phyloP scores from a whole-genome alignment of 1,140 invertebrate genomes.

The Drosophila cardini region DNA sequence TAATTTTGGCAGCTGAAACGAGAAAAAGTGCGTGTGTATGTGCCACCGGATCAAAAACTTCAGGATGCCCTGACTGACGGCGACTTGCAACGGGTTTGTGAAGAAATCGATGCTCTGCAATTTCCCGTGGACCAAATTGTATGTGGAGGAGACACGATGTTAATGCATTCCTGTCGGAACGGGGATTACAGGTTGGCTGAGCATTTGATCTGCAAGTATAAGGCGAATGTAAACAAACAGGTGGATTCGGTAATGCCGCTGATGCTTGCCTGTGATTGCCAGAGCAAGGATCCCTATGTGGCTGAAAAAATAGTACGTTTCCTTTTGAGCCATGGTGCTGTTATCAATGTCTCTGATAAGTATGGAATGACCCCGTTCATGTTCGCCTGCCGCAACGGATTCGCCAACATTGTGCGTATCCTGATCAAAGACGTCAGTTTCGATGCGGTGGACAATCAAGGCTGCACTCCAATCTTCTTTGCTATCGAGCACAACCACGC shows the following conservation, averaged over 20 bases:
- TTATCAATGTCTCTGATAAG: conserved; percentile 84
- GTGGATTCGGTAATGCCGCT: conserved; percentile 68
- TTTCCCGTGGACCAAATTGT: conserved; percentile 44
- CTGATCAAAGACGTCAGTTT: conserved; percentile 82
- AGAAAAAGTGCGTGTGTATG: conserved; percentile 11
- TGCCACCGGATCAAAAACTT: conserved; percentile 49
- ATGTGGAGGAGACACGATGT: conserved; percentile 44
- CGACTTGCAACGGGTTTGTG: conserved; percentile 24
- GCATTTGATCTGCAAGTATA: conserved; percentile 51
- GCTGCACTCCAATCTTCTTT: conserved; percentile 85
- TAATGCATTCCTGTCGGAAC: conserved; percentile 61
- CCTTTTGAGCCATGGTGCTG: conserved; percentile 60
- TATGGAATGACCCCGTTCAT: conserved; percentile 85
- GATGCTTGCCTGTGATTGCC: conserved; percentile 66
- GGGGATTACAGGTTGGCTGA: conserved; percentile 64
- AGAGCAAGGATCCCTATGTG: conserved; percentile 29
- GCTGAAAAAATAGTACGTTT: conserved; percentile 66
- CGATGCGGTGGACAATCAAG: conserved; percentile 85
- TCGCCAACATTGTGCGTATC: conserved; percentile 77
- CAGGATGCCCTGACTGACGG: conserved; percentile 49
- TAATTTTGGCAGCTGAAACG: conserved; percentile 37
- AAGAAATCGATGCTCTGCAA: conserved; percentile 54
- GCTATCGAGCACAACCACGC: conserved; percentile 85
- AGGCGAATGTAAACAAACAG: conserved; percentile 67
- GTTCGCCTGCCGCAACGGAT: conserved; percentile 85